Conservation (phyloP, 2,797 vertebrate species). For the Mionectes olivaceus region DNA sequence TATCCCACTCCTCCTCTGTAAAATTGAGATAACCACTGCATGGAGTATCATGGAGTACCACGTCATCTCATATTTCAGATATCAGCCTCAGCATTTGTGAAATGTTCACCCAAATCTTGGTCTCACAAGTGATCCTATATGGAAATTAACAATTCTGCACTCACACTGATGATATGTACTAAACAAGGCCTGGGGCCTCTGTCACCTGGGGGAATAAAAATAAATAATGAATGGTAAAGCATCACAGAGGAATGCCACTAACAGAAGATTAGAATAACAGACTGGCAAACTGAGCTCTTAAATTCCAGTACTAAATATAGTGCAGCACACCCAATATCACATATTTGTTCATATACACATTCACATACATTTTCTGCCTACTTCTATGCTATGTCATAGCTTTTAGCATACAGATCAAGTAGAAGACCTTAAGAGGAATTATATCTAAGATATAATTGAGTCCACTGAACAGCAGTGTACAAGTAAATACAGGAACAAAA, state of each 20-base stretch:
- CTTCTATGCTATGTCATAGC: not conserved
- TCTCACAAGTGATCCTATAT: not conserved
- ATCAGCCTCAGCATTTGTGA: not conserved
- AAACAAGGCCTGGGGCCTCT: not conserved
- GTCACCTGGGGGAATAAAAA: not conserved
- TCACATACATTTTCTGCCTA: not conserved
- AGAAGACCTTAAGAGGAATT: not conserved
- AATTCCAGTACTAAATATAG: not conserved
- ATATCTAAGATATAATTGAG: not conserved
- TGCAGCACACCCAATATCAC: not conserved
- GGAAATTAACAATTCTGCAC: not conserved
- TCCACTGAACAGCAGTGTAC: not conserved
- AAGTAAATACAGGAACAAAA: not conserved
- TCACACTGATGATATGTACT: not conserved
- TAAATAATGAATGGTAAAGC: slow-evolving; percentile 20
- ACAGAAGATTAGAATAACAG: not conserved
- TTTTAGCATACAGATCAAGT: not conserved
- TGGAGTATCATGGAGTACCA: not conserved
- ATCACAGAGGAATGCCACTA: not conserved
- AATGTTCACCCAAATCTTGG: not conserved
- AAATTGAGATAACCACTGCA: not conserved
- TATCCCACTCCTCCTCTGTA: not conserved
- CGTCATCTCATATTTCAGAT: not conserved
- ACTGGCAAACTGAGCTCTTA: not conserved
- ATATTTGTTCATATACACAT: not conserved